Conservation (phyloP, 2,113 vertebrate genomes). For the Pelobates fuscus region DNA sequence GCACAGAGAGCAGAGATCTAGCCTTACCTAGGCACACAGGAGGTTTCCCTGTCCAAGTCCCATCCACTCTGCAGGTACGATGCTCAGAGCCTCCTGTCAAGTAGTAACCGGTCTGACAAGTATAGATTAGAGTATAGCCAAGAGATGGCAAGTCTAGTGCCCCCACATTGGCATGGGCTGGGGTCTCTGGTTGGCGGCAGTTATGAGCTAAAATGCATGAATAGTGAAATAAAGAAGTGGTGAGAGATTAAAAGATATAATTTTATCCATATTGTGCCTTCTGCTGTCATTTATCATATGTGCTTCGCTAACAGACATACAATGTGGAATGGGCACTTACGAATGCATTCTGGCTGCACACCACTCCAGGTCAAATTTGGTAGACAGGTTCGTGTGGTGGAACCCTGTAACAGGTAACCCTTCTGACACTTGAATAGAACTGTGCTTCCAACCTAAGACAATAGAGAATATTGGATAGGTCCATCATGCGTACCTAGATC, state of each 20-base stretch:
- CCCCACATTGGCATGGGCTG: slow-evolving; percentile 84
- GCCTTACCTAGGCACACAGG: slow-evolving; percentile 86
- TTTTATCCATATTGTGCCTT: too few relatives aligned
- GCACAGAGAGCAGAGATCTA: too few relatives aligned
- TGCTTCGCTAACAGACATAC: too few relatives aligned
- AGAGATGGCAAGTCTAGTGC: slow-evolving; percentile 93
- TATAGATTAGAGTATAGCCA: slow-evolving; percentile 96
- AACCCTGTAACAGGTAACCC: slow-evolving; percentile 94
- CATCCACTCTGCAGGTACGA: slow-evolving; percentile 91
- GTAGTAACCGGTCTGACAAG: slow-evolving; percentile 92
- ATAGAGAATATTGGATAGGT: neutral
- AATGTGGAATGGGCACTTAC: slow-evolving; percentile 69
- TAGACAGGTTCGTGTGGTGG: slow-evolving; percentile 91
- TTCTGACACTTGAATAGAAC: slow-evolving; percentile 92
- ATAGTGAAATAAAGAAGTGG: neutral
- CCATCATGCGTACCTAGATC: neutral
- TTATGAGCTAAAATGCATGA: slow-evolving; percentile 78
- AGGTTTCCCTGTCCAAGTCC: slow-evolving; percentile 96
- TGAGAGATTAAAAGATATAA: too few relatives aligned
- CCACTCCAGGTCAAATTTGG: slow-evolving; percentile 98
- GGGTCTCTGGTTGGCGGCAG: slow-evolving; percentile 91
- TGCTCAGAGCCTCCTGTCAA: slow-evolving; percentile 94
- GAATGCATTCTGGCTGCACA: slow-evolving; percentile 87
- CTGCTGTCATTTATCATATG: too few relatives aligned
- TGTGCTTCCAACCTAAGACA: slow-evolving; percentile 76